A percentile compares a stretch with the other conserved stretches of the same genome.
These are phyloP conservation scores for Tillus elongatus DNA, from an alignment of 2,888 invertebrate species.

Conservation along the genomic window DNA sequence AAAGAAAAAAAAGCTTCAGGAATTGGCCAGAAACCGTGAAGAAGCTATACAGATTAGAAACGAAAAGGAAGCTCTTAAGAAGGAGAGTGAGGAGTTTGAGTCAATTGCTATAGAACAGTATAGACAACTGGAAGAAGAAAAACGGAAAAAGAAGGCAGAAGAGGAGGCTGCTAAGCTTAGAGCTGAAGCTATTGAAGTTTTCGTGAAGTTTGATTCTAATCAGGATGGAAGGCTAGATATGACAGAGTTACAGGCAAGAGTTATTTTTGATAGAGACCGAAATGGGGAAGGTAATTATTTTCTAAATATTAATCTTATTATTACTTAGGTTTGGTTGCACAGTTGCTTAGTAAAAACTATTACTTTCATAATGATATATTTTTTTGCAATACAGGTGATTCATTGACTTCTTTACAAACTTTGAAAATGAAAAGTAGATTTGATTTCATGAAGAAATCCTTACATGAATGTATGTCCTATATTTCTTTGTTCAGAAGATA, in stretches of 20 bases:
- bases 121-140: conserved; percentile 57
- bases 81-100: conserved; percentile 63
- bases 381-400: too few species aligned
- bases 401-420: too few species aligned
- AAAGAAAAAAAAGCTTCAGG: conserved; percentile 58
- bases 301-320: conserved; percentile 4
- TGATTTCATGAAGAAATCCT: too few species aligned
- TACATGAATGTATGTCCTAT: too few species aligned
- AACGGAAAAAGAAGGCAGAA: conserved; percentile 50
- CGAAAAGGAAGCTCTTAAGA: conserved; percentile 68
- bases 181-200: conserved; percentile 63
- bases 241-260: conserved; percentile 59
- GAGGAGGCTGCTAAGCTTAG: conserved; percentile 48
- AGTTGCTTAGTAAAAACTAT: too few species aligned
- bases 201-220: conserved; percentile 72
- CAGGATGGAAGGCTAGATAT: conserved; percentile 63
- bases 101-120: conserved; percentile 68
- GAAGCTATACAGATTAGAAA: conserved; percentile 72
- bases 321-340: neutral
- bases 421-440: too few species aligned
- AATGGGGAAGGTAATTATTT: conserved; percentile 62
- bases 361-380: too few species aligned
- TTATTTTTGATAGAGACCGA: conserved; percentile 79
- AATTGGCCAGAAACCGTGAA: conserved; percentile 59
- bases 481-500: too few species aligned